phyloP scores from a whole-genome alignment of 1,140 invertebrate species.

The Drosophila baimaii region DNA sequence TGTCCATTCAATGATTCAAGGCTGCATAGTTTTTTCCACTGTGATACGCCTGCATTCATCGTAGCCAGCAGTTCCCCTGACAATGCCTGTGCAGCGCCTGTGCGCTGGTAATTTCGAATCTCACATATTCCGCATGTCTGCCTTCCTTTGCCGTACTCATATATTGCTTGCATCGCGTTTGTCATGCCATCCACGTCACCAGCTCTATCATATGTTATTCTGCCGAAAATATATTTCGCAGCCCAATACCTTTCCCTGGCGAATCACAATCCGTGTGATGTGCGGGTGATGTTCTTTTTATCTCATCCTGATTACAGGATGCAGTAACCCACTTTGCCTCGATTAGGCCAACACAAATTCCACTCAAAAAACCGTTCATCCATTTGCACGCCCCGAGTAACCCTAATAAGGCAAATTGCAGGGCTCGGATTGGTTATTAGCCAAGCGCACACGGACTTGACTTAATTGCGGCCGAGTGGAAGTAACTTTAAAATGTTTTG shows the following conservation, averaged over 20 bases:
- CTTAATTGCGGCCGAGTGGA: slow-evolving; percentile 38
- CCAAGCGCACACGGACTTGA: slow-evolving; percentile 4
- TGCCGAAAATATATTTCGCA: slow-evolving; percentile 13
- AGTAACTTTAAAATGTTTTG: slow-evolving; percentile 53
- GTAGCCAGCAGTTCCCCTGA: slow-evolving; percentile 5
- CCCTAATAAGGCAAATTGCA: slow-evolving; percentile 44
- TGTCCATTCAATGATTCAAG: not conserved
- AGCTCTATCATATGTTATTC: slow-evolving; percentile 1
- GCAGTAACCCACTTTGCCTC: not conserved
- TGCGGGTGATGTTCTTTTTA: slow-evolving; percentile 4
- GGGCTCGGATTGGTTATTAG: slow-evolving; percentile 22
- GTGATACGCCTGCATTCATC: not conserved
- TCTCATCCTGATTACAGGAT: slow-evolving; percentile 2
- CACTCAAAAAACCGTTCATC: slow-evolving; percentile 14
- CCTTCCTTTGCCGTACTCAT: slow-evolving; percentile 5
- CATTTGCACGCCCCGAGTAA: slow-evolving; percentile 15
- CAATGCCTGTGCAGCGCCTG: not conserved
- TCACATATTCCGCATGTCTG: slow-evolving; percentile 41
- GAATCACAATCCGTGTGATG: not conserved
- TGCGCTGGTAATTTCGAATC: slow-evolving; percentile 31
- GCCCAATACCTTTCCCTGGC: not conserved
- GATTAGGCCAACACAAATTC: slow-evolving; percentile 5
- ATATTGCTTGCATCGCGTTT: slow-evolving; percentile 17
- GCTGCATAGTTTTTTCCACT: not conserved
- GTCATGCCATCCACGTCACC: not conserved